These are phyloP conservation scores for Austrofundulus limnaeus DNA, from an alignment of 2,113 vertebrate species.

Conservation along the genomic window DNA sequence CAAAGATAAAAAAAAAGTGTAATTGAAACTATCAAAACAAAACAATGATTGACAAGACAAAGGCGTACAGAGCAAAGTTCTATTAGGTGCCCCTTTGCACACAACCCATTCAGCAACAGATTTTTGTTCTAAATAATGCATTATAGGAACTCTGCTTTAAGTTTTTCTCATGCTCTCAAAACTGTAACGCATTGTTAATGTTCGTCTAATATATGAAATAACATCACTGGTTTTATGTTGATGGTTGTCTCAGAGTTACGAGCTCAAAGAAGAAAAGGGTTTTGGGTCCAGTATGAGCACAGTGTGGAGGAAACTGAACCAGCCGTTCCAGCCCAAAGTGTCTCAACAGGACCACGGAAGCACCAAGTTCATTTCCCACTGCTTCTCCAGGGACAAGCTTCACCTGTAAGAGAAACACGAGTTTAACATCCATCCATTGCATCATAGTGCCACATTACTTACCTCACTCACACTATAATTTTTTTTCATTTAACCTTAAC, in stretches of 20 bases:
- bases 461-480: no score
- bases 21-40: no score
- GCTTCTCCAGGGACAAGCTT: slow-evolving; percentile 94
- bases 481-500: no score
- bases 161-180: not conserved
- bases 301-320: slow-evolving; percentile 86
- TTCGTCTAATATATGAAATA: not conserved
- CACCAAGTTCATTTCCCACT: slow-evolving; percentile 90
- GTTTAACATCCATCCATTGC: not conserved
- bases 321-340: slow-evolving; percentile 90
- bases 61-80: no score
- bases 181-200: not conserved
- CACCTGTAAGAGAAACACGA: slow-evolving; percentile 86
- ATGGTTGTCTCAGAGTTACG: slow-evolving; percentile 82
- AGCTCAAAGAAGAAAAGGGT: slow-evolving; percentile 87
- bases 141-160: no score
- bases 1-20: no score
- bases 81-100: no score
- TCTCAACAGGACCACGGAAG: slow-evolving; percentile 78
- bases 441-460: no score
- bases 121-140: no score
- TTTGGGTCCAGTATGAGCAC: slow-evolving; percentile 83
- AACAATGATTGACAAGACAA: no score
- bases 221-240: not conserved
- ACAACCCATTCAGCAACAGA: no score